Evolutionary conservation across 2,797 vertebrate species (phyloP), one percentile per base, ranked within the genome.

Genomic region (Scolopax rusticola): DNA sequence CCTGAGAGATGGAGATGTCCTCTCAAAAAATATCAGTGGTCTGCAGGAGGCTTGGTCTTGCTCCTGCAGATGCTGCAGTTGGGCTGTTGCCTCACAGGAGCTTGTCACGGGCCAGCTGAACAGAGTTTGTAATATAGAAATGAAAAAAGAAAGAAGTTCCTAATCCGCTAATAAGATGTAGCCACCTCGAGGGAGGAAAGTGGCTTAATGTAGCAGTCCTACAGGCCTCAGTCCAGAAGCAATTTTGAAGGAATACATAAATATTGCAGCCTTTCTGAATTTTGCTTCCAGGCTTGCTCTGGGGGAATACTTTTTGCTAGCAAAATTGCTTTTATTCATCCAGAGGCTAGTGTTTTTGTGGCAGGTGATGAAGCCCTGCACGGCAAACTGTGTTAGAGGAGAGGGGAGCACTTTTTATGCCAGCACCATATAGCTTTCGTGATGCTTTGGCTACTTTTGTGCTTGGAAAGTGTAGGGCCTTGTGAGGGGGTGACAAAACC

Each of bases 371-470:
- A 76, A 91, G 38, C 32, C 47, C 20, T 16, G 57, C 1, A 0
- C 18, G 38, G 41, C 33, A 67, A 43, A 59, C 36, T 40, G 16
- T 1, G 0, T 61, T 36, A 47, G 40, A 57, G 53, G 18, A 18
- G 0, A 5, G 47, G 50, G 25, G 33, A 50, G 13, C 0, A 0
- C 30, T 12, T 43, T 90, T 90, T 73, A 4, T 59, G 45, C 50
- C 2, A 2, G 33, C 3, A 2, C 18, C 4, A 0, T 12, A 12
- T 15, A 17, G 40, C 43, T 23, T 68, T 88, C 45, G 12, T 0
- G 1, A 50, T 33, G 21, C 48, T 63, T 77, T 57, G 28, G 15
- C 69, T n/a, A 7, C 9, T 4, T 32, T 32, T 43, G 36, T 69
- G 30, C 76, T 69, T 56, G 76, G 28, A 18, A 85, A 69, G 13